Evolutionary conservation across 2,888 invertebrate species (phyloP).

Genomic region (Hecatera dysodea): DNA sequence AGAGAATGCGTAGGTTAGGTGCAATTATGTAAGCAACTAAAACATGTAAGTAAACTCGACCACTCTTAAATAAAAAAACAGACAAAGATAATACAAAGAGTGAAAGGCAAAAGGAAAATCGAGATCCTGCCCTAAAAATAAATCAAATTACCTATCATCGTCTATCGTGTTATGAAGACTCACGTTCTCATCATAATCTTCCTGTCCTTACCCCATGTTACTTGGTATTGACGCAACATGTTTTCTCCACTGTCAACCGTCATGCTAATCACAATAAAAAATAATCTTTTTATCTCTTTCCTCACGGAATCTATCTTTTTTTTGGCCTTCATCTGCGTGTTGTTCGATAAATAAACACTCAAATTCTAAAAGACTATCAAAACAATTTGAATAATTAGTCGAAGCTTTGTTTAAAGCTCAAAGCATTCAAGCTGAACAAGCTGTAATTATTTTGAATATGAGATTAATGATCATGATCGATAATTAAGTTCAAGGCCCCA

Average conservation of each 20-base stretch:
- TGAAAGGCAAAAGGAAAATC: background rate
- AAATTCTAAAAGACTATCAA: background rate
- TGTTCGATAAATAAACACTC: too few relatives aligned
- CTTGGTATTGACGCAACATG: background rate
- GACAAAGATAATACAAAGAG: background rate
- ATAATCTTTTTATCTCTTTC: background rate
- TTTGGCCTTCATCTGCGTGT: background rate
- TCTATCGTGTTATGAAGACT: background rate
- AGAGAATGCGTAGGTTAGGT: background rate
- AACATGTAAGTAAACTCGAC: background rate
- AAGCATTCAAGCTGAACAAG: slow-evolving; percentile 6
- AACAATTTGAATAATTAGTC: slow-evolving; percentile 13
- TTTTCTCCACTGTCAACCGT: background rate
- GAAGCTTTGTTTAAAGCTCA: slow-evolving; percentile 10
- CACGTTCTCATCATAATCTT: background rate
- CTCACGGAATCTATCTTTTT: background rate
- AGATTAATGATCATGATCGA: slow-evolving; percentile 18
- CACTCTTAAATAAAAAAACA: background rate
- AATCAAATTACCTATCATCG: background rate
- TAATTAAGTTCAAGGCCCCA: slow-evolving; percentile 6
- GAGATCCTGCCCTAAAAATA: background rate
- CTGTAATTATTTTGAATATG: slow-evolving; percentile 18
- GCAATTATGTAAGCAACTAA: too few relatives aligned
- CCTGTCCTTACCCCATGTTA: background rate
- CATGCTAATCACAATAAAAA: background rate